Conservation (phyloP, 2,113 vertebrate genomes). For the Upupa epops region DNA sequence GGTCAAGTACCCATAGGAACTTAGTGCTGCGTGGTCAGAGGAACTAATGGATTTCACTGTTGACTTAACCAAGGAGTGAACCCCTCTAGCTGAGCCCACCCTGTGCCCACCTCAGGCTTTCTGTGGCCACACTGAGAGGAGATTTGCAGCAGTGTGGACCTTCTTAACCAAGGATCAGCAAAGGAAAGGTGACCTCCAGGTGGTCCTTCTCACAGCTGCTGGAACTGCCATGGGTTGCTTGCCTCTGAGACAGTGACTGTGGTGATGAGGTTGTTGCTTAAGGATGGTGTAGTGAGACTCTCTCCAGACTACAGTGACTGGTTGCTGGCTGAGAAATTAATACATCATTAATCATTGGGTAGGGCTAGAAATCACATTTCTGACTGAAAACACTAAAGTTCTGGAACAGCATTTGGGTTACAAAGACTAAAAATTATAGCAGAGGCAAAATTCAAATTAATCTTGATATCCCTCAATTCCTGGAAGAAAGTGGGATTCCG, state of each 20-base stretch:
- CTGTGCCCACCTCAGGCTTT: not conserved
- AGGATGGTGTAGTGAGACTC: not conserved
- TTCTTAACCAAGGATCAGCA: not conserved
- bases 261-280: not conserved
- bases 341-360: not conserved
- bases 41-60: not conserved
- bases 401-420: not conserved
- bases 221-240: not conserved
- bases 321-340: not conserved
- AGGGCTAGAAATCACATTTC: not conserved
- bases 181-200: not conserved
- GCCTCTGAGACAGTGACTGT: not conserved
- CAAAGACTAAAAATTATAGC: not conserved
- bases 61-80: not conserved
- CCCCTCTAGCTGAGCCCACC: not conserved
- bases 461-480: not conserved
- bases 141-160: not conserved
- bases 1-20: not conserved
- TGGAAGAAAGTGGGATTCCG: not conserved
- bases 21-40: accelerated
- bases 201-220: not conserved
- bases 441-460: not conserved
- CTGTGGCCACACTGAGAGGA: not conserved
- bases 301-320: not conserved
- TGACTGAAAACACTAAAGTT: not conserved